Base-by-base conservation (phyloP, 1,140 invertebrate genomes). In the Lasioglossum baleicum region DNA sequence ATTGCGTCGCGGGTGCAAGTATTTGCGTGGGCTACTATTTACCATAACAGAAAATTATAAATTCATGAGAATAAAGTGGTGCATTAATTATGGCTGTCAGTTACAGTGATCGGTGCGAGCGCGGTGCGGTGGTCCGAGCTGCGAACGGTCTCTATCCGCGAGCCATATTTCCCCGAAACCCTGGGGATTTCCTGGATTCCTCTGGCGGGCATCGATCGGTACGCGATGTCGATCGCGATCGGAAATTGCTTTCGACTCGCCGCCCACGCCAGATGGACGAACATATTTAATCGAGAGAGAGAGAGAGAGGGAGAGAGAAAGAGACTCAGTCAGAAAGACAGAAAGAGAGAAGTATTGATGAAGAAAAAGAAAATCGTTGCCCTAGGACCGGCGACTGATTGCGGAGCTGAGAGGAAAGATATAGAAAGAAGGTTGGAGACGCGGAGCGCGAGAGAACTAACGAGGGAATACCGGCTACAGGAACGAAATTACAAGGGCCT, bases 191-290 rank as follows among this genome's bases (percentile, higher is more conserved):
- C 10, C 58, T 56, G 42, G 69, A 63, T 77, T 77, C 58, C 75
- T 77, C 20, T 20, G 67, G 53, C 51, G 15, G 51, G 51, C 26
- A 60, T 26, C 63, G 63, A 77, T 64, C 51, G 75, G 42, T 26
- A 70, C 56, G 60, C 42, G 42, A 77, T 51, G 48, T 77, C 44
- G 48, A 67, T n/a, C 73, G 63, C 42, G 44, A 48, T 75, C 61
- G 74, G 65, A 68, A 76, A 76, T 76, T 76, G 74, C 74, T 68
- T 60, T 61, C 74, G 74, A n/a, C 51, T 53, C 58, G 67, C 7
- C 75, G 67, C 15, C 31, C 13, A 64, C 75, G 51, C 70, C 70
- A 73, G 61, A 60, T 73, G 51, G 61, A 79, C 63, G 40, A 72
- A 73, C 76, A 66, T 73, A 66, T 79, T 79, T 58, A 73, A 73